Percentiles rank a stretch among this genome's conserved stretches.
Conservation (phyloP, 2,797 vertebrate species). For the Hyperoplus lanceolatus region DNA sequence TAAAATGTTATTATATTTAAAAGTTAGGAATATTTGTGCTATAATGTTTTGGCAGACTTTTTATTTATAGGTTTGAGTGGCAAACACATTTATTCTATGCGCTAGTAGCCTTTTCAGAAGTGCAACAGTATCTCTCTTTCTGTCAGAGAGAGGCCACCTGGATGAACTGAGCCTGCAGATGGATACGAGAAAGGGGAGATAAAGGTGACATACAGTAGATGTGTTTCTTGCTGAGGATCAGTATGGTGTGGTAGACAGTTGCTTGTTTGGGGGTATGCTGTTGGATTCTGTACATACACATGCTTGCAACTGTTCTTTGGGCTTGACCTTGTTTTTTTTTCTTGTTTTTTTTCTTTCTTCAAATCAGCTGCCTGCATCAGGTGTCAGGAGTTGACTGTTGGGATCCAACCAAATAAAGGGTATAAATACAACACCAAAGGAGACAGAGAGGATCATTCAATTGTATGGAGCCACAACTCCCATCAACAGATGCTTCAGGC, state of each 20-base stretch:
- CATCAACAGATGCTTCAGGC: conserved; percentile 68
- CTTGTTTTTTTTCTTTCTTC: conserved; percentile 70
- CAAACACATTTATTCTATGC: background rate
- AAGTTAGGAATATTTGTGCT: background rate
- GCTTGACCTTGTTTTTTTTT: conserved; percentile 77
- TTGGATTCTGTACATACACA: conserved; percentile 67
- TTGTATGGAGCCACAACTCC: conserved; percentile 70
- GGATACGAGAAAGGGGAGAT: conserved; percentile 58
- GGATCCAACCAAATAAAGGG: conserved; percentile 71
- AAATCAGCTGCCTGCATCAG: conserved; percentile 84
- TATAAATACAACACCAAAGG: conserved; percentile 84
- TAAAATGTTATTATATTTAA: too few species aligned
- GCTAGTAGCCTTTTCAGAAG: conserved; percentile 31
- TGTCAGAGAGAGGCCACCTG: conserved; percentile 75
- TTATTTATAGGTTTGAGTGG: background rate
- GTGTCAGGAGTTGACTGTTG: conserved; percentile 84
- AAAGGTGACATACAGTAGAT: conserved; percentile 45
- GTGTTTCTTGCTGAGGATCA: conserved; percentile 63
- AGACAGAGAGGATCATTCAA: conserved; percentile 70
- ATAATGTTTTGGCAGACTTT: background rate
- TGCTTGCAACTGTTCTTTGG: conserved; percentile 72
- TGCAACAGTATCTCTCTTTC: conserved; percentile 44
- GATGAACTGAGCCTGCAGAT: conserved; percentile 71
- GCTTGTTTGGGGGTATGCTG: conserved; percentile 57
- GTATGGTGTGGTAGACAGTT: conserved; percentile 58